Evolutionary conservation across 2,113 vertebrate species (phyloP).

Genomic region (Prinia subflava): DNA sequence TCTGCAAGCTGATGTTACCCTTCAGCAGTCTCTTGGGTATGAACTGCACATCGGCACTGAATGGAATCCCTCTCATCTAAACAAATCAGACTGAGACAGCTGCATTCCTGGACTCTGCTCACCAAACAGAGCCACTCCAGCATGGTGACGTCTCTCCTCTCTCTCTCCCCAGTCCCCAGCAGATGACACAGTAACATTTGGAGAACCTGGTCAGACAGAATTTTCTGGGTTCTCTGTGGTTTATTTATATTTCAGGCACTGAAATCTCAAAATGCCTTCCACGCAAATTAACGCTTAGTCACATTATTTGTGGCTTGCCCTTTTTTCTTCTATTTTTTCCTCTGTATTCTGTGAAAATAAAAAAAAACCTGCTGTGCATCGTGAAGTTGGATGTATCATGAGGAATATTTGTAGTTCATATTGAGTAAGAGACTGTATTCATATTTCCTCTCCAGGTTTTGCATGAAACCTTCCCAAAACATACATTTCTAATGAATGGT

Average conservation of each 20-base stretch:
- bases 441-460: slow-evolving; percentile 73
- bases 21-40: neutral
- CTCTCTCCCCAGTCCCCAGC: neutral
- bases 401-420: neutral
- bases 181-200: neutral
- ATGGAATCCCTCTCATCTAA: fast-evolving
- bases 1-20: neutral
- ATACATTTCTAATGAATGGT: slow-evolving; percentile 89
- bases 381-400: neutral
- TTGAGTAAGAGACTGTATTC: neutral
- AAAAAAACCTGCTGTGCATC: neutral
- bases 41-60: fast-evolving
- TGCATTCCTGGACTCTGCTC: neutral
- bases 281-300: neutral
- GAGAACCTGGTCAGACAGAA: neutral
- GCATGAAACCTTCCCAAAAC: slow-evolving; percentile 87
- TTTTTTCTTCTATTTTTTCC: neutral
- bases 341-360: neutral
- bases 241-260: neutral
- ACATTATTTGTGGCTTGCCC: neutral
- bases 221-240: neutral
- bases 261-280: neutral
- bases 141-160: neutral
- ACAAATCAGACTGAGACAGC: neutral
- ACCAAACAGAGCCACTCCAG: neutral